Evolutionary conservation across 2,113 vertebrate genomes (phyloP).

Genomic region (Chaetorhynchus papuensis): DNA sequence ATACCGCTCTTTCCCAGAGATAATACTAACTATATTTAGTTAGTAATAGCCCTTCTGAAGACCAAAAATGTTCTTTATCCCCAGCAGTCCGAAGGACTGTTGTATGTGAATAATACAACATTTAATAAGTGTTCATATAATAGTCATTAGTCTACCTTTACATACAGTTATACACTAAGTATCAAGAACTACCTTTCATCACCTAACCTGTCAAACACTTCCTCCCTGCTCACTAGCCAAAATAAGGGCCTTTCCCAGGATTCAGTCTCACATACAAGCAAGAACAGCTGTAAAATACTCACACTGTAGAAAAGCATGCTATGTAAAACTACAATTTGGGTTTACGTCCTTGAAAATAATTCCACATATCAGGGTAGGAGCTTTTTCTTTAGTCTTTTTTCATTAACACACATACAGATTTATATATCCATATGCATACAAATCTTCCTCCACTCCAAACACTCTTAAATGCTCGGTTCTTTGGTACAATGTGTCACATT

Average conservation of each 20-base stretch:
- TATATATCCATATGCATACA: rapidly evolving
- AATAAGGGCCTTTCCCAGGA: not conserved
- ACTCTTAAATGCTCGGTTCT: not conserved
- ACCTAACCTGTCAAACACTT: not conserved
- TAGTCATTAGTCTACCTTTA: not conserved
- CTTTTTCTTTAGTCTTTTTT: not conserved
- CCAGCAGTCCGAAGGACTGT: not conserved
- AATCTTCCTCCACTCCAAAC: not conserved
- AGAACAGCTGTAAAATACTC: not conserved
- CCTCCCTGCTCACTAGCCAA: not conserved
- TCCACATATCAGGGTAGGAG: not conserved
- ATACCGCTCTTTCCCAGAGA: not conserved
- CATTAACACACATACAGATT: not conserved
- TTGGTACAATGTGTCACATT: not conserved
- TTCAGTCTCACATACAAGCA: not conserved
- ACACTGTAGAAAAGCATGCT: not conserved
- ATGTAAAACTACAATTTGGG: not conserved
- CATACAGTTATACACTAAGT: not conserved
- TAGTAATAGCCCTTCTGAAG: not conserved
- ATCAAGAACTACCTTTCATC: not conserved
- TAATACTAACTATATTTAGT: not conserved
- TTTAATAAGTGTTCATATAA: not conserved
- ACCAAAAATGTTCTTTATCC: not conserved
- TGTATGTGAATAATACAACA: not conserved
- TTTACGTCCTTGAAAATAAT: not conserved